These are phyloP conservation scores for Montipora capitata DNA, from an alignment of 92 coral and sea anemone genomes.

Conservation along the genomic window DNA sequence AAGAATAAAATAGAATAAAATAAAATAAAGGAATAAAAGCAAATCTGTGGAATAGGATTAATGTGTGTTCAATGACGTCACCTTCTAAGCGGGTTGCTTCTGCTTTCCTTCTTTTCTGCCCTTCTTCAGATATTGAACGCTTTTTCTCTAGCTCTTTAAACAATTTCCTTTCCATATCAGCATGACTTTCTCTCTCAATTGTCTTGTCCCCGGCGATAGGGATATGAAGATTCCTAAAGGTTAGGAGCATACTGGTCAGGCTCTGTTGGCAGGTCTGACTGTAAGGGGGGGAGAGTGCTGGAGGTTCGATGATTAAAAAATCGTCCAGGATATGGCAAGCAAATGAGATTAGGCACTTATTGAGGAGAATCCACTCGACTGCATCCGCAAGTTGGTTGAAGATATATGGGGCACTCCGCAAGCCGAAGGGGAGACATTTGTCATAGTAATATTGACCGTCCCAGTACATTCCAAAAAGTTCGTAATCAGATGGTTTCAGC, in stretches of 20 bases:
- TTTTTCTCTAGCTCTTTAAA: too few species aligned
- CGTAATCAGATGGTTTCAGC: conserved; percentile 36
- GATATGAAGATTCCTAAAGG: conserved; percentile 4
- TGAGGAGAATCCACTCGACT: conserved; percentile 50
- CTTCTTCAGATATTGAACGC: too few species aligned
- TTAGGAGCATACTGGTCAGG: background rate
- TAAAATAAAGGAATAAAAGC: too few species aligned
- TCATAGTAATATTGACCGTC: conserved; percentile 43
- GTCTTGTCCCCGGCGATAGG: conserved; percentile 28
- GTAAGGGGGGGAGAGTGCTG: conserved; percentile 35
- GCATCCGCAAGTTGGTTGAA: conserved; percentile 44
- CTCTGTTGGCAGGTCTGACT: conserved; percentile 23
- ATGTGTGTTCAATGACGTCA: too few species aligned
- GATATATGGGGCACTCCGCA: conserved; percentile 50
- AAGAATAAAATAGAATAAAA: too few species aligned
- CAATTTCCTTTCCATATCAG: too few species aligned
- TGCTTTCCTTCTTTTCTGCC: too few species aligned
- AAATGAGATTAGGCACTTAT: conserved; percentile 27
- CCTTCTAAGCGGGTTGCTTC: too few species aligned
- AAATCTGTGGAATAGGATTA: too few species aligned
- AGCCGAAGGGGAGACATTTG: conserved; percentile 57
- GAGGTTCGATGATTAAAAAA: conserved; percentile 51
- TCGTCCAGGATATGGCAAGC: conserved; percentile 65
- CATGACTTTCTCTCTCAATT: too few species aligned
- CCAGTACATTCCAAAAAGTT: conserved; percentile 62